Evolutionary conservation across 35 echinoderm and acorn worm species (phyloP).

Genomic region (Apostichopus japonicus): DNA sequence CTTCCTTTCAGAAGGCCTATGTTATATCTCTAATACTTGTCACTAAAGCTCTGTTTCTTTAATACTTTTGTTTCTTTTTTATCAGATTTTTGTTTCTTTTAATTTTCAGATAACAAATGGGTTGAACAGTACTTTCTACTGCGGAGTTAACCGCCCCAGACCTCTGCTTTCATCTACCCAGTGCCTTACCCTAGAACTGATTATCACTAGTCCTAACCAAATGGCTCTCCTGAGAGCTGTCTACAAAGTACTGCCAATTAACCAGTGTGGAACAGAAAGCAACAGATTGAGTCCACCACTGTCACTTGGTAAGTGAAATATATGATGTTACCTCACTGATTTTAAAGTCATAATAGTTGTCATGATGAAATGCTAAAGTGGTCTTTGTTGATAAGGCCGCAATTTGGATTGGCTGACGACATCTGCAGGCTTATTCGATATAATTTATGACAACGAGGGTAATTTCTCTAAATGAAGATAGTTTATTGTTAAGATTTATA

Average conservation of each 20-base stretch:
- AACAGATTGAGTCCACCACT: conserved; percentile 12
- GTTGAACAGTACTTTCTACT: conserved; percentile 37
- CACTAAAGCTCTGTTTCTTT: too few relatives aligned
- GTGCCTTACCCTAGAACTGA: conserved; percentile 43
- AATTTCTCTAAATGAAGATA: too few relatives aligned
- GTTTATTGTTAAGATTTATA: too few relatives aligned
- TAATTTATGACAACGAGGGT: background rate
- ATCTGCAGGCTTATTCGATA: background rate
- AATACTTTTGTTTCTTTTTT: background rate
- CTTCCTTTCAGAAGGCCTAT: too few relatives aligned
- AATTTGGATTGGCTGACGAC: background rate
- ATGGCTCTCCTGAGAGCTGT: conserved; percentile 46
- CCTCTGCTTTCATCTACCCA: conserved; percentile 26
- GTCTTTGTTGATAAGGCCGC: background rate
- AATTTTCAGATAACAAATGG: background rate
- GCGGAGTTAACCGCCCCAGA: conserved; percentile 24
- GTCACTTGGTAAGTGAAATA: conserved; percentile 18
- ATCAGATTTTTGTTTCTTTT: background rate
- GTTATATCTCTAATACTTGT: too few relatives aligned
- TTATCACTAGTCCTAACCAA: background rate
- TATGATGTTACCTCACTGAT: background rate
- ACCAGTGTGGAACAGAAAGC: conserved; percentile 3
- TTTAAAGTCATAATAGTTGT: conserved; percentile 12
- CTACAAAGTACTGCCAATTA: conserved; percentile 21
- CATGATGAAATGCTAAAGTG: background rate